phyloP scores from a whole-genome alignment of 2,888 invertebrate genomes.

The Nomada flava region DNA sequence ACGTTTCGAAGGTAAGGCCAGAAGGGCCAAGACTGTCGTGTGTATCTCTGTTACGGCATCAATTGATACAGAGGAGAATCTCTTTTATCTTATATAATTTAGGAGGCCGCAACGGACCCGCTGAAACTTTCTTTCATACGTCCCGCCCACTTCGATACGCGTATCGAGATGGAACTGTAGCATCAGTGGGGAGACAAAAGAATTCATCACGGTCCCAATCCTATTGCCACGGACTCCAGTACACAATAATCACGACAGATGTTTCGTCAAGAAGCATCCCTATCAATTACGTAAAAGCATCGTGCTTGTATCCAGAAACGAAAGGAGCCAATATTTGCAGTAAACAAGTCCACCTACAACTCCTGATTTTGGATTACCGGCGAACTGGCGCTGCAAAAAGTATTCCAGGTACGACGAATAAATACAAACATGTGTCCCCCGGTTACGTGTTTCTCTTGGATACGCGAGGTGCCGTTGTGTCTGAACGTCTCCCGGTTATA shows the following conservation, averaged over 20 bases:
- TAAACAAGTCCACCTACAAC: constrained; percentile 38
- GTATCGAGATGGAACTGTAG: neutral
- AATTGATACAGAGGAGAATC: constrained; percentile 42
- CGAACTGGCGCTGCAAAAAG: constrained; percentile 53
- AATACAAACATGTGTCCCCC: constrained; percentile 44
- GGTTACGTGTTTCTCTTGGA: neutral
- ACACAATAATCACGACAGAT: constrained; percentile 48
- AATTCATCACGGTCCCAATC: neutral
- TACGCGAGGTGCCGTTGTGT: neutral
- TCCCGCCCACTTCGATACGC: neutral
- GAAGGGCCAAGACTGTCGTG: neutral
- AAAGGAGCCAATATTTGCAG: constrained; percentile 53
- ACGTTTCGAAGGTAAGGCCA: neutral
- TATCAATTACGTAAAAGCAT: constrained; percentile 57
- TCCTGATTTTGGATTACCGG: constrained; percentile 59
- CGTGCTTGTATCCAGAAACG: constrained; percentile 13
- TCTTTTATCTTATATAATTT: no score
- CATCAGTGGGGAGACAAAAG: neutral
- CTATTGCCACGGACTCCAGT: constrained; percentile 11
- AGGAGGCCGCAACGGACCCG: no score
- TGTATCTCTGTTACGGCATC: neutral
- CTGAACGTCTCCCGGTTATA: constrained; percentile 1
- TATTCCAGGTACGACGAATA: constrained; percentile 58
- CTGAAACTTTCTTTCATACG: neutral
- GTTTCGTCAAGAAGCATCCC: constrained; percentile 27